phyloP scores from a whole-genome alignment of 2,797 vertebrate genomes.

The Gallinago solitaria region DNA sequence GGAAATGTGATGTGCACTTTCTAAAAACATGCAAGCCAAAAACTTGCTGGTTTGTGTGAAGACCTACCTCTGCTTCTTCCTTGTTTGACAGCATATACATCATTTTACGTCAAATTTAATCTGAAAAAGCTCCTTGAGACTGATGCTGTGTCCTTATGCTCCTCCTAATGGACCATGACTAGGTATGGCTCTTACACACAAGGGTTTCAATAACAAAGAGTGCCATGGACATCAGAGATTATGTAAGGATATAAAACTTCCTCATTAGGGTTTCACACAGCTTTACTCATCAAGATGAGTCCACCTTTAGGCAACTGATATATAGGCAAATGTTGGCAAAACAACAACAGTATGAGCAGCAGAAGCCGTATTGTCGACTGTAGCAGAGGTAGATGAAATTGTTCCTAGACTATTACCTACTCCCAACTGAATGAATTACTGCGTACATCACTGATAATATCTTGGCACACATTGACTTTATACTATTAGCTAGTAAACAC shows the following conservation, averaged over 20 bases:
- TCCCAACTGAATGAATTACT: not conserved
- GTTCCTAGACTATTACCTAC: not conserved
- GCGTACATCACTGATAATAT: not conserved
- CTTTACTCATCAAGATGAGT: not conserved
- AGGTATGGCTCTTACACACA: not conserved
- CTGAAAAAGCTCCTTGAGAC: not conserved
- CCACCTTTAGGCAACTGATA: not conserved
- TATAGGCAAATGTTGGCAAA: not conserved
- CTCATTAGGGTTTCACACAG: not conserved
- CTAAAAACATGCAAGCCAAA: not conserved
- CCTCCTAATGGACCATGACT: not conserved
- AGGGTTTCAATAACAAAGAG: not conserved
- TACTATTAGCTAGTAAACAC: not conserved
- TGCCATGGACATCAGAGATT: not conserved
- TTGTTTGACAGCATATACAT: not conserved
- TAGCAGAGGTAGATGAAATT: not conserved
- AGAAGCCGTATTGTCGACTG: not conserved
- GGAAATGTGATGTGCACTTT: not conserved
- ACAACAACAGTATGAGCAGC: not conserved
- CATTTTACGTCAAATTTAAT: not conserved
- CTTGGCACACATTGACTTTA: not conserved
- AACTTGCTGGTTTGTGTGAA: not conserved
- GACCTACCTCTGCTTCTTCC: not conserved
- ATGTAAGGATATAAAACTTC: not conserved
- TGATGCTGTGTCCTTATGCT: not conserved